Evolutionary conservation across 2,888 invertebrate species (phyloP), one percentile per base, ranked within the genome.

Genomic region (Synanthedon andrenaeformis): DNA sequence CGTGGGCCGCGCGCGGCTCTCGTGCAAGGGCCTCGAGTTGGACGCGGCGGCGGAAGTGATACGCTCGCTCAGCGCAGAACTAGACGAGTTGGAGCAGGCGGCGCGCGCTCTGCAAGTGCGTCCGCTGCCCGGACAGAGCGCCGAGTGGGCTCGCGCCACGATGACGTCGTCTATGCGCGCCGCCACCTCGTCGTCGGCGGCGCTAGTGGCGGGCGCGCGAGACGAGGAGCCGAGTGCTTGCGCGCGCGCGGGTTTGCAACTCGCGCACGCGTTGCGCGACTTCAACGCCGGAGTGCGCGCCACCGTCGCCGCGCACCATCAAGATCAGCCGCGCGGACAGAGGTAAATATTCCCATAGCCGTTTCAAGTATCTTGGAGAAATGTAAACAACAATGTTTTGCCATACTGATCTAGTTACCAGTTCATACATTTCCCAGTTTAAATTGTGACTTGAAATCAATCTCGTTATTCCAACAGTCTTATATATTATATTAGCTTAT

Each of bases 31-130:
- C 0, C 84, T 96, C 56, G 97, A 97, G 66, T 78, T 97, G 57
- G 96, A 96, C 62, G 93, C 94, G 0, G 97, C 97, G 0, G 89
- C 95, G 0, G 95, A 96, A 63, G 91, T 95, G 54, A 93, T 98
- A 48, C 89, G 90, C 10, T 92, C 92, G 48, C 83, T 98, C 49
- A 93, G 95, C 67, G 91, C 91, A 42, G 97, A 98, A 64, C 82
- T 99, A 17, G 89, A 92, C 28, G 96, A 95, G 64, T 92, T 95
- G 59, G 92, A 94, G 54, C 89, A 90, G 57, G 93, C 95, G 0
- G 94, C 95, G 0, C 85, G 91, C 35, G 90, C 91, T 0, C 91
- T 92, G 56, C 90, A 91, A 19, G 82, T 98, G 48, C 88, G 91
- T 56, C 96, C 97, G 0, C 79, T 97, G 60, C 97, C 97, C 0